Evolutionary conservation across 2,113 vertebrate genomes (phyloP).

Genomic region (Hipposideros armiger): DNA sequence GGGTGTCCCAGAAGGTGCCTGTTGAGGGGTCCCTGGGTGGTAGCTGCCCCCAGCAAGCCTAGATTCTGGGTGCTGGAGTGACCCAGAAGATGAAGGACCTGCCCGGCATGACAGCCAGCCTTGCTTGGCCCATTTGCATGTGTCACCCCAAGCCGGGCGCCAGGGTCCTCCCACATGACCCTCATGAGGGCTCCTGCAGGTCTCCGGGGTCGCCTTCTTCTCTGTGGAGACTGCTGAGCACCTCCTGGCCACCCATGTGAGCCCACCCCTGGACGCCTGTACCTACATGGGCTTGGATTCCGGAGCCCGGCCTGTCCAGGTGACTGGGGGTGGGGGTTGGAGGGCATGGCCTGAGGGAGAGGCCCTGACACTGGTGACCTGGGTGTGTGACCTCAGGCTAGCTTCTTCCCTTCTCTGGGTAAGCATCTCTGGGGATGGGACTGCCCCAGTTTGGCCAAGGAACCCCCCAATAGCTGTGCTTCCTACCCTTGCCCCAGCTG

Average conservation of each 20-base stretch:
- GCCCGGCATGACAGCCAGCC: not conserved
- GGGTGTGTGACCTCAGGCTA: not conserved
- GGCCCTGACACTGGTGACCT: not conserved
- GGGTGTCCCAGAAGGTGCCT: not conserved
- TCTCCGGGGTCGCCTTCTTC: conserved; percentile 96
- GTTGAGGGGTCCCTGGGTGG: not conserved
- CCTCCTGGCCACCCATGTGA: conserved; percentile 94
- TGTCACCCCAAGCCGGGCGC: not conserved
- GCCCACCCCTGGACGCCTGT: conserved; percentile 95
- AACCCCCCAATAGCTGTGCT: not conserved
- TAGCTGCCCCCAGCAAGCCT: not conserved
- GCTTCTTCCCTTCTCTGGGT: not conserved
- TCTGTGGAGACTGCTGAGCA: conserved; percentile 92
- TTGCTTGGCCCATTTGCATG: not conserved
- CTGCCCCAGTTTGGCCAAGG: not conserved
- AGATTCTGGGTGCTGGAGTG: not conserved
- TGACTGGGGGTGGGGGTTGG: conserved; percentile 66
- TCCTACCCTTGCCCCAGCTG: conserved; percentile 87
- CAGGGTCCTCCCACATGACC: not conserved
- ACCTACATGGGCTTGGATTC: conserved; percentile 98
- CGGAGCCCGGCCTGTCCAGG: conserved; percentile 94
- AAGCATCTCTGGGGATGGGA: not conserved
- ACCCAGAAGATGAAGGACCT: not conserved
- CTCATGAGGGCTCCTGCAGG: conserved; percentile 85
- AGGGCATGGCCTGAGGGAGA: not conserved